These are phyloP conservation scores for Agonum fuliginosum DNA, from an alignment of 2,888 invertebrate species.

Conservation along the genomic window DNA sequence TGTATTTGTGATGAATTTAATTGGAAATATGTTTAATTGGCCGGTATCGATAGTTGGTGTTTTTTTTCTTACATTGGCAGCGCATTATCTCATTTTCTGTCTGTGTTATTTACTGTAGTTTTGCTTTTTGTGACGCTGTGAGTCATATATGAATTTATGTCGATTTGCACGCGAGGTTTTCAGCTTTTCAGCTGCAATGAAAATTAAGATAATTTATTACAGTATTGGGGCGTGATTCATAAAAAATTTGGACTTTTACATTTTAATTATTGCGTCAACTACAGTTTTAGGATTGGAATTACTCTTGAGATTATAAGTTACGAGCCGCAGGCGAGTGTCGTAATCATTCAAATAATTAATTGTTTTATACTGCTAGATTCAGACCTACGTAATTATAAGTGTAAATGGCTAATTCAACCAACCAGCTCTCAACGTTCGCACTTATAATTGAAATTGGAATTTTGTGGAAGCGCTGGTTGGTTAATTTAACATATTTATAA, in stretches of 20 bases:
- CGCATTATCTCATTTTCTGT: conserved; percentile 28
- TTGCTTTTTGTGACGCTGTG: conserved; percentile 21
- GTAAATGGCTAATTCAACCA: too few species aligned
- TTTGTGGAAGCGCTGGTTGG: too few species aligned
- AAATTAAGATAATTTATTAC: conserved; percentile 11
- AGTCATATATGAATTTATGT: conserved; percentile 27
- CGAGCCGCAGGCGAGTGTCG: too few species aligned
- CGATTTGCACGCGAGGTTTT: conserved; percentile 13
- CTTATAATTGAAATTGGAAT: too few species aligned
- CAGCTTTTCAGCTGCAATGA: not conserved
- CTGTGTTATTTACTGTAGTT: conserved; percentile 39
- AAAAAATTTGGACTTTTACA: not conserved
- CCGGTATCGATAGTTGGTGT: not conserved
- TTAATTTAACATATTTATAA: too few species aligned
- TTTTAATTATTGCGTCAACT: too few species aligned
- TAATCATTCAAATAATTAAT: too few species aligned
- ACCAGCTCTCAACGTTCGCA: too few species aligned
- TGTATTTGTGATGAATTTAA: conserved; percentile 48
- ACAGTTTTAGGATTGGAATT: too few species aligned
- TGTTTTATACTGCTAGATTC: too few species aligned
- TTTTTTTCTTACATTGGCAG: conserved; percentile 1
- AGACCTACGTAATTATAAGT: too few species aligned
- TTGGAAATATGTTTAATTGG: conserved; percentile 44
- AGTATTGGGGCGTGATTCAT: not conserved
- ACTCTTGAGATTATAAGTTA: too few species aligned